phyloP scores from a whole-genome alignment of 2,113 vertebrate species.

The Eretmochelys imbricata region DNA sequence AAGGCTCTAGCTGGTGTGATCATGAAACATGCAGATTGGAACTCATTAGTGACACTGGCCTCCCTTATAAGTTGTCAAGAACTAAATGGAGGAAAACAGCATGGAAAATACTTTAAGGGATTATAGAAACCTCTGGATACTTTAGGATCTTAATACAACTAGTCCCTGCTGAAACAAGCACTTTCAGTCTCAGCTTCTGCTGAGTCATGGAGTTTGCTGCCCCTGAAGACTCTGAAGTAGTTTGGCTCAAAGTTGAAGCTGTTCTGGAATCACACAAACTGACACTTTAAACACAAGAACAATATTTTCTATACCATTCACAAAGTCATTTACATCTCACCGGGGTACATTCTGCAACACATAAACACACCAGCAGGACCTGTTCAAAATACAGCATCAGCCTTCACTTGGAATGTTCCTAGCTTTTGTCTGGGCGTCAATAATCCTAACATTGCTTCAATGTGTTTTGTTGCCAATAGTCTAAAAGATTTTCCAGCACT shows the following conservation, averaged over 20 bases:
- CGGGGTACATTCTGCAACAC: not conserved
- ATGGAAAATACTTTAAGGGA: conserved; percentile 51
- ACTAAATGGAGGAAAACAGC: conserved; percentile 26
- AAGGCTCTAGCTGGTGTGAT: not conserved
- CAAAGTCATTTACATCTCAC: conserved; percentile 42
- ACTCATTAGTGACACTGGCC: not conserved
- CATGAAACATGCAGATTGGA: not conserved
- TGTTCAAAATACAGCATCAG: conserved; percentile 43
- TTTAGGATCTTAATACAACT: conserved; percentile 32
- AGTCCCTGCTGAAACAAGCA: conserved; percentile 35
- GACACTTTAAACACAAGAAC: conserved; percentile 15
- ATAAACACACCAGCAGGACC: conserved; percentile 27
- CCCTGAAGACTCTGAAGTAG: conserved; percentile 52
- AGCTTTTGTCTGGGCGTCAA: conserved; percentile 37
- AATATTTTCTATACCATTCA: conserved; percentile 41
- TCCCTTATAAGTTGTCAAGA: not conserved
- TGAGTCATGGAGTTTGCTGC: conserved; percentile 49
- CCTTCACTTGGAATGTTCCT: conserved; percentile 41
- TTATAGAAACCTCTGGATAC: conserved; percentile 57
- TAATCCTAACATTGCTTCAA: conserved; percentile 38
- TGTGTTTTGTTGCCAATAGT: conserved; percentile 32
- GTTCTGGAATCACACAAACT: conserved; percentile 56
- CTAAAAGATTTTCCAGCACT: not conserved
- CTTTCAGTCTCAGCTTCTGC: conserved; percentile 46
- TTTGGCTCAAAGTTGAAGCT: conserved; percentile 30